Conservation (phyloP, 2,888 invertebrate genomes). For the Rhyacophila evoluta region DNA sequence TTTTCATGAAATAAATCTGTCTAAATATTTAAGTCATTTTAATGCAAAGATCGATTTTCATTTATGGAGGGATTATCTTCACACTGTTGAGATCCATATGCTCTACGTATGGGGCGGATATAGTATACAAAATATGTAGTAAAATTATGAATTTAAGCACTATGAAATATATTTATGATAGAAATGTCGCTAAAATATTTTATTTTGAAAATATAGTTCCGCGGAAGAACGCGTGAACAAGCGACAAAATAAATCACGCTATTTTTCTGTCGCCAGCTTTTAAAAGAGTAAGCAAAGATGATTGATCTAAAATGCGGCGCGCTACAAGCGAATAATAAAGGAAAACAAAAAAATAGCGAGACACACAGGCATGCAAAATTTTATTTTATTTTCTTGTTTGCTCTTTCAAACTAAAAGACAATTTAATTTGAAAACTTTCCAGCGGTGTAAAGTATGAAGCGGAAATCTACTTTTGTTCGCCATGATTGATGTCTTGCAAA, state of each 20-base stretch:
- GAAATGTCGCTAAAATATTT: no score
- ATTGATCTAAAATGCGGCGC: background rate
- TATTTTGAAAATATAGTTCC: no score
- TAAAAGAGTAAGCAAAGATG: slow-evolving; percentile 1
- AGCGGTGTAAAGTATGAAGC: background rate
- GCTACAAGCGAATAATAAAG: background rate
- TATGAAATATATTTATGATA: no score
- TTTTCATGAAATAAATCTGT: no score
- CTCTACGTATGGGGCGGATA: no score
- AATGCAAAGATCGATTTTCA: no score
- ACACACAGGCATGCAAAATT: background rate
- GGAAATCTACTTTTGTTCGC: background rate
- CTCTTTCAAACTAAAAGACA: background rate
- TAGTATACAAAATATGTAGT: no score
- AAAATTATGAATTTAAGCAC: no score
- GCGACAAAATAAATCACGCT: background rate
- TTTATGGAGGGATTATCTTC: no score
- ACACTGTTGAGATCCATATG: no score
- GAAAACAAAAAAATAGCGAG: slow-evolving; percentile 10
- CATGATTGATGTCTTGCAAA: background rate
- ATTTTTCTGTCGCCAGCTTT: background rate
- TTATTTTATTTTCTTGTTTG: slow-evolving; percentile 7
- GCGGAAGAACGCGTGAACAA: no score
- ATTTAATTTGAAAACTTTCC: slow-evolving; percentile 22
- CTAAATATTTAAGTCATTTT: no score